Conservation (phyloP, 2,113 vertebrate genomes). For the Malurus cyaneus region DNA sequence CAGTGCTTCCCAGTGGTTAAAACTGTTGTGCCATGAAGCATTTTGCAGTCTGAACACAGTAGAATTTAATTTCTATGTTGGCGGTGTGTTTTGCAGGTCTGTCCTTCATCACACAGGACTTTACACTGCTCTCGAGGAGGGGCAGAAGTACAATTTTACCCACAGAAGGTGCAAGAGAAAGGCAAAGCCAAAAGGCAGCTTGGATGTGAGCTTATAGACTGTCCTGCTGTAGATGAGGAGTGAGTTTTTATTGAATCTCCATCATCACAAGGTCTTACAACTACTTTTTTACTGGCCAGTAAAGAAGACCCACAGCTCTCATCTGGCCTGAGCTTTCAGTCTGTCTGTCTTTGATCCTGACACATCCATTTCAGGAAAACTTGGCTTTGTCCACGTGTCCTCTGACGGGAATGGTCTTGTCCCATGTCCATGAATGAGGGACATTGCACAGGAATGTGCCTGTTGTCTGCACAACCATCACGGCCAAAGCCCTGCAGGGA, state of each 20-base stretch:
- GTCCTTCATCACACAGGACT: neutral
- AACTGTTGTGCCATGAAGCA: neutral
- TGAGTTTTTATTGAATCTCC: neutral
- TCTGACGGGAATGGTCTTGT: neutral
- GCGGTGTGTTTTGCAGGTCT: neutral
- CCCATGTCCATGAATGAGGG: neutral
- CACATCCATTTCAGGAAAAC: neutral
- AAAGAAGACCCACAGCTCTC: neutral
- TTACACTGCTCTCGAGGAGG: fast-evolving
- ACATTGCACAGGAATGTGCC: no score
- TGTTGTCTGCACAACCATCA: neutral
- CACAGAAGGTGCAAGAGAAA: neutral
- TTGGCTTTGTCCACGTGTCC: neutral
- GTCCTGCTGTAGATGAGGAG: neutral
- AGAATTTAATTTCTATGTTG: neutral
- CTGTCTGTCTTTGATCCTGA: neutral
- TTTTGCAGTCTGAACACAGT: neutral
- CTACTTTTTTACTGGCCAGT: neutral
- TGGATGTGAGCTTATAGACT: neutral
- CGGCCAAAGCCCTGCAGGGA: neutral
- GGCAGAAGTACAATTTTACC: neutral
- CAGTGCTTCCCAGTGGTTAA: neutral
- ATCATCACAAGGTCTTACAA: neutral
- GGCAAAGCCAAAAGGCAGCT: neutral
- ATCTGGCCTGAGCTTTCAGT: neutral